Percentiles rank a stretch among this genome's conserved stretches.
These are phyloP conservation scores for Stigmatopora argus DNA, from an alignment of 2,113 vertebrate species.

Conservation along the genomic window DNA sequence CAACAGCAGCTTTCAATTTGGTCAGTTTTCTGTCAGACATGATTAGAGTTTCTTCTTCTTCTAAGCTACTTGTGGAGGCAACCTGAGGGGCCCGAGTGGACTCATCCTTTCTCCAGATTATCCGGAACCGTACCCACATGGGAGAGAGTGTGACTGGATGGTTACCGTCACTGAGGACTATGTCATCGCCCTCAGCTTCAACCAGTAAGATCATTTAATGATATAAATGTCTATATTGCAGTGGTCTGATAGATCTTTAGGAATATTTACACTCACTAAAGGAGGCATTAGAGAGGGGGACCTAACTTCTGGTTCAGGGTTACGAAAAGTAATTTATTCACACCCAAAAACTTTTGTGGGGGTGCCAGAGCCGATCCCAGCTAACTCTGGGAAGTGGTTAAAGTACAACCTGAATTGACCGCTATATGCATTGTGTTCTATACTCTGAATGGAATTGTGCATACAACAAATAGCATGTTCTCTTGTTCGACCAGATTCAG, in stretches of 20 bases:
- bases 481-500: slow-evolving; percentile 78
- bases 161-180: slow-evolving; percentile 86
- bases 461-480: too few species aligned
- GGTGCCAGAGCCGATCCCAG: too few species aligned
- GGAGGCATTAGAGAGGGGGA: too few species aligned
- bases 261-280: not conserved
- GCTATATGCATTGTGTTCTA: not conserved
- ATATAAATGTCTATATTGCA: too few species aligned
- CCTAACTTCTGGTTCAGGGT: too few species aligned
- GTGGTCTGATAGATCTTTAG: not conserved
- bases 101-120: slow-evolving; percentile 94
- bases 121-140: slow-evolving; percentile 88
- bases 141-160: slow-evolving; percentile 94
- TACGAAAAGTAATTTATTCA: too few species aligned
- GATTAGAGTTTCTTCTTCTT: not conserved
- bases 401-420: too few species aligned
- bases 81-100: slow-evolving; percentile 84
- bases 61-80: slow-evolving; percentile 89
- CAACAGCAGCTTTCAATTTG: not conserved
- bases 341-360: too few species aligned
- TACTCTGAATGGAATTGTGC: too few species aligned
- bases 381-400: too few species aligned
- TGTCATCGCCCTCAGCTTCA: slow-evolving; percentile 90
- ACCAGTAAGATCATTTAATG: slow-evolving; percentile 71
- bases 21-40: not conserved